Conservation (phyloP, 2,888 invertebrate species). For the Axea sp. region DNA sequence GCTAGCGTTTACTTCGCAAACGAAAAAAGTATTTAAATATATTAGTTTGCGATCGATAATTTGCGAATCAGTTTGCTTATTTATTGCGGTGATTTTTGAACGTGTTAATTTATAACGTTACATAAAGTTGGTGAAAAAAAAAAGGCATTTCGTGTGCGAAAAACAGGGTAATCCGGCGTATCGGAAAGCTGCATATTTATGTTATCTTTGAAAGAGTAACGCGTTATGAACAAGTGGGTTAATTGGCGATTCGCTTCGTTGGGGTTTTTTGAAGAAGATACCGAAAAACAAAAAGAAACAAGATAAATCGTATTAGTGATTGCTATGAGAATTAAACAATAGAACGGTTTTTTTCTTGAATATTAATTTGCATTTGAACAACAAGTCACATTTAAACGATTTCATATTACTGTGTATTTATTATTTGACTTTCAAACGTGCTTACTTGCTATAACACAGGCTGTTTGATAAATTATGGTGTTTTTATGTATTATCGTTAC, state of each 20-base stretch:
- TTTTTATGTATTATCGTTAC: no score
- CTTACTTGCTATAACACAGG: no score
- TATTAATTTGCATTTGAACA: conserved; percentile 6
- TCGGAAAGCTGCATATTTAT: conserved; percentile 61
- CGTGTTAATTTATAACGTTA: no score
- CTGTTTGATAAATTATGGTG: no score
- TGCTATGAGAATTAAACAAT: not conserved
- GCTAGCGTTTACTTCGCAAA: no score
- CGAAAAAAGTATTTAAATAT: no score
- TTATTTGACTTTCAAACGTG: no score
- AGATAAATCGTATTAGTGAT: conserved; percentile 2
- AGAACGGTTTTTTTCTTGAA: conserved; percentile 1
- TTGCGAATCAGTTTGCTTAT: no score
- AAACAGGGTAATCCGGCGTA: conserved; percentile 14
- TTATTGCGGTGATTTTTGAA: no score
- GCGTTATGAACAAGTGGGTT: conserved; percentile 66
- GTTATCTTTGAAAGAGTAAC: conserved; percentile 58
- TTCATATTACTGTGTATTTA: not conserved
- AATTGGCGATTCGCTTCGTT: conserved; percentile 52
- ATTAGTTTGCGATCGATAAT: no score
- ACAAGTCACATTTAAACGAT: not conserved
- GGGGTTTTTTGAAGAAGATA: conserved; percentile 24
- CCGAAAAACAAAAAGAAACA: conserved; percentile 9
- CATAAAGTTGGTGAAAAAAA: no score
- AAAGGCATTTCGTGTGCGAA: conserved; percentile 11